Percentiles rank a stretch among this genome's conserved stretches.
Conservation (phyloP, 1,140 invertebrate species). For the Anthonomus grandis region DNA sequence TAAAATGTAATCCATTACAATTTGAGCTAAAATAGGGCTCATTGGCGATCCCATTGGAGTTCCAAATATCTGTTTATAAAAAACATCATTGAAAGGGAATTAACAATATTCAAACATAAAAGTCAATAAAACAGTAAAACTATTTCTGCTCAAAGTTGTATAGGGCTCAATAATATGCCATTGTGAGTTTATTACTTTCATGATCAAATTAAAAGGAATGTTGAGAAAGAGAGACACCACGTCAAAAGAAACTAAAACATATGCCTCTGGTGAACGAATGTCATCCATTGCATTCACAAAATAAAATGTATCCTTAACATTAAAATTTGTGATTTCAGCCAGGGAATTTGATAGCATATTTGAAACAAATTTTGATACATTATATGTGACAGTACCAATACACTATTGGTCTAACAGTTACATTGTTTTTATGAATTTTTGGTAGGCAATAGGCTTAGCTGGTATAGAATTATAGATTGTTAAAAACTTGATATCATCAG, state of each 20-base stretch:
- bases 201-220: background rate
- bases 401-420: background rate
- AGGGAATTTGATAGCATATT: background rate
- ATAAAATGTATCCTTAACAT: background rate
- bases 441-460: background rate
- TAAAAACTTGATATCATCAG: background rate
- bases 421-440: background rate
- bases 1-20: slow-evolving; percentile 6
- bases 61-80: slow-evolving; percentile 6
- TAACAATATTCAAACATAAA: slow-evolving; percentile 1
- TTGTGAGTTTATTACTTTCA: background rate
- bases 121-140: background rate
- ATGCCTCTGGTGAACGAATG: background rate
- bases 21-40: slow-evolving; percentile 4
- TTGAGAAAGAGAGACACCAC: background rate
- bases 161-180: background rate
- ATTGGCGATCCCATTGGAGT: slow-evolving; percentile 3
- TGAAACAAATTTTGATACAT: background rate
- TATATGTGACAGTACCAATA: background rate
- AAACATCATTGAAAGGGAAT: background rate
- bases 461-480: background rate
- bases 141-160: background rate
- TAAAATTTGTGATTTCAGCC: background rate
- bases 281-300: background rate
- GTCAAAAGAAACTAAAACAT: background rate